Percentiles rank a stretch among this genome's conserved stretches.
Evolutionary conservation across 2,888 invertebrate genomes (phyloP).

Genomic region (Agrochola lota): DNA sequence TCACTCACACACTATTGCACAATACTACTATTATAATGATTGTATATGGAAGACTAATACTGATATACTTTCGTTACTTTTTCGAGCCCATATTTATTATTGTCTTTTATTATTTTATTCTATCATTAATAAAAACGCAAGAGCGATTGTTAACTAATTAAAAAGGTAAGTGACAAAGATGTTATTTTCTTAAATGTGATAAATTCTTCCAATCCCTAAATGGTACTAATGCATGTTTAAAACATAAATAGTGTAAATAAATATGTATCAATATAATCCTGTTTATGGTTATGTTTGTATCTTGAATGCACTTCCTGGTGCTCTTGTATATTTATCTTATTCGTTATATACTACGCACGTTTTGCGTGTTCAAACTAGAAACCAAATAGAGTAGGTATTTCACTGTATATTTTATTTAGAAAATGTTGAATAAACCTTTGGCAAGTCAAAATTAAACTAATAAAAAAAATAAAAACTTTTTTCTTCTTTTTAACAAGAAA

Average conservation of each 20-base stretch:
- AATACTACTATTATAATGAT: slow-evolving; percentile 34
- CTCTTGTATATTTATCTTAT: slow-evolving; percentile 16
- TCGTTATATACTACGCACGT: background rate
- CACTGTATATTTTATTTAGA: background rate
- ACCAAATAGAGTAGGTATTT: background rate
- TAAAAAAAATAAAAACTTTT: too few relatives aligned
- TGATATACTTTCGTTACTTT: slow-evolving; percentile 44
- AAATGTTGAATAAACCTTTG: background rate
- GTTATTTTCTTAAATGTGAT: background rate
- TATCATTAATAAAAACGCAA: background rate
- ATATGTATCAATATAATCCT: slow-evolving; percentile 10
- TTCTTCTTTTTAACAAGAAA: too few relatives aligned
- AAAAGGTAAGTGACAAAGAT: background rate
- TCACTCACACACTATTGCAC: slow-evolving; percentile 32
- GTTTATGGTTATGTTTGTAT: slow-evolving; percentile 15
- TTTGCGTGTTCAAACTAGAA: background rate
- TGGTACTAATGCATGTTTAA: background rate
- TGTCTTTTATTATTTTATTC: slow-evolving; percentile 41
- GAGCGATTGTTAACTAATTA: background rate
- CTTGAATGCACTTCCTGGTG: slow-evolving; percentile 46
- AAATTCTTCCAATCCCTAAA: background rate
- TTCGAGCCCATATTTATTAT: slow-evolving; percentile 25
- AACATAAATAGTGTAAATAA: background rate
- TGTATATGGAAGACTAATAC: slow-evolving; percentile 62
- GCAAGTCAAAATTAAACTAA: background rate